Base-by-base conservation (phyloP, 30 jellyfish, hydroid and myxozoan species). In the Catostylus mosaicus region DNA sequence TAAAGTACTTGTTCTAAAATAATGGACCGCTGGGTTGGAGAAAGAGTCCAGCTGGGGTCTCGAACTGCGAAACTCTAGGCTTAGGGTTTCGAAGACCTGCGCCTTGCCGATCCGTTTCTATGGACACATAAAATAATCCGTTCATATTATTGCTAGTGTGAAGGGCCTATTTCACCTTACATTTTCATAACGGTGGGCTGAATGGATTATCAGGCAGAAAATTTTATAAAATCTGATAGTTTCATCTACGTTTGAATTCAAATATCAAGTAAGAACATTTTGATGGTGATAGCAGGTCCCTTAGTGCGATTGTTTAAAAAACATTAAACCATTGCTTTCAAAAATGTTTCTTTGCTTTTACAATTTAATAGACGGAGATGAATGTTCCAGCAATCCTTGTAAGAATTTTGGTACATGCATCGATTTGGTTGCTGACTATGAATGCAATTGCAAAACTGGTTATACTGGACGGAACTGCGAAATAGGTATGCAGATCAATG, bases 391-490 rank as follows among this genome's bases (percentile, higher is more conserved):
- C 14, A 12, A 18, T 18, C 84, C 84, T 0, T 73, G 84, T 52
- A 20, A 5, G 29, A 73, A 73, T 16, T 23, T 4, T 20, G 84
- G 72, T 19, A 27, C 22, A 73, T 73, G 84, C 66, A n/a, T 37
- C 20, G 45, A 73, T 8, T 12, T 20, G 19, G 45, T 45, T 27
- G 32, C 20, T 14, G 50, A 47, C 16, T 73, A 73, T 64, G 33
- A 38, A 9, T 73, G 84, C 26, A 20, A 48, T 3, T 73, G 84
- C 47, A 32, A n/a, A 19, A 0, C 72, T 0, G 84, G 84, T 31
- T 73, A 24, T 72, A 73, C 67, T 22, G 84, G 84, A 0, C 43
- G 27, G 56, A 72, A 40, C 64, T 72, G 84, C 48, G 51, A 40
- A 31, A 47, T 20, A 0, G 84, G 84, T 72, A 40, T 19, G 84